phyloP scores from a whole-genome alignment of 2,113 vertebrate genomes.

The Zapus hudsonius region DNA sequence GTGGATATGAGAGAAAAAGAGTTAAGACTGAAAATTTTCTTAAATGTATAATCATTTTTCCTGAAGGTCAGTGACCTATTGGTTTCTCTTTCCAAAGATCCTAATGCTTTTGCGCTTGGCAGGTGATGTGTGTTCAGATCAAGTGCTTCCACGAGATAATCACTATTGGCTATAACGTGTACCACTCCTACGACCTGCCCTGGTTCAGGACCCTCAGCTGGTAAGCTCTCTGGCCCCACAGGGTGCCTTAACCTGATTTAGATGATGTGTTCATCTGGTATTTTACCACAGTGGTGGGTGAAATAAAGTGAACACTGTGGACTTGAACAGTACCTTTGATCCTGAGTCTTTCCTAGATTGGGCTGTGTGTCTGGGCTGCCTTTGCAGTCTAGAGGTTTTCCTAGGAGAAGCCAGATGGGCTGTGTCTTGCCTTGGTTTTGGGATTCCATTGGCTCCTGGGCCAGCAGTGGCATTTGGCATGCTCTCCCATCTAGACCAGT shows the following conservation, averaged over 20 bases:
- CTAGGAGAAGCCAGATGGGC: background rate
- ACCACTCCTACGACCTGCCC: slow-evolving; percentile 98
- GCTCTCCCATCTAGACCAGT: background rate
- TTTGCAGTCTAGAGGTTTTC: background rate
- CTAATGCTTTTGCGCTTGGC: slow-evolving; percentile 54
- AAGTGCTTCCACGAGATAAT: slow-evolving; percentile 99
- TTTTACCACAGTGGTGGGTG: background rate
- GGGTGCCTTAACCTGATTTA: background rate
- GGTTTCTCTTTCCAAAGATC: slow-evolving; percentile 20
- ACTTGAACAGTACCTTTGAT: background rate
- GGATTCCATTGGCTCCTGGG: background rate
- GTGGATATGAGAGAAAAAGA: background rate
- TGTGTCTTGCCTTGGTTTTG: background rate
- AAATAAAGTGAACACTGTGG: background rate
- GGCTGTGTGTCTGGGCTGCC: background rate
- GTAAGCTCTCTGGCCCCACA: slow-evolving; percentile 83
- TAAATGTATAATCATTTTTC: background rate
- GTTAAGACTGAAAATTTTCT: background rate
- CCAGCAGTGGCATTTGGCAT: too few species aligned
- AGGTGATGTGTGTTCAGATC: slow-evolving; percentile 98
- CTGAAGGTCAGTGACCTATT: background rate
- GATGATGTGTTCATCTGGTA: background rate
- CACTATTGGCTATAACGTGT: slow-evolving; percentile 98
- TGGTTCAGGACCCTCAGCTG: slow-evolving; percentile 99
- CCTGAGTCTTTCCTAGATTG: background rate